Evolutionary conservation across 2,797 vertebrate genomes (phyloP).

Genomic region (Ceryle rudis): DNA sequence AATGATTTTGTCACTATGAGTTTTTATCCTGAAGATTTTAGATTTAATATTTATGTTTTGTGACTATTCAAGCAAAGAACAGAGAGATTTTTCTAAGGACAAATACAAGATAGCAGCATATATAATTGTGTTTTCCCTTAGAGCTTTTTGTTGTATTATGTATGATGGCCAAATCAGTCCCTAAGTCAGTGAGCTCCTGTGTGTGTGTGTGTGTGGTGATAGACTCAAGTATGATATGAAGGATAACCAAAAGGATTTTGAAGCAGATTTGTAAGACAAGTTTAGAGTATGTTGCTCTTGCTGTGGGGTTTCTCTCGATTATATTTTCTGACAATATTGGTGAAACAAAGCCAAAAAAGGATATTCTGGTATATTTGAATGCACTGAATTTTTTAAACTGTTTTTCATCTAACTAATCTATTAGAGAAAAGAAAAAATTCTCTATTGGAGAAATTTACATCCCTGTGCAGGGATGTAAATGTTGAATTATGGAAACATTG

Average conservation of each 20-base stretch:
- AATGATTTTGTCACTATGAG: background rate
- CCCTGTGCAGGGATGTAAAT: background rate
- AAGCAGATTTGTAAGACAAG: background rate
- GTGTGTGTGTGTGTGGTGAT: fast-evolving
- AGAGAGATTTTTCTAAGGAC: constrained; percentile 5
- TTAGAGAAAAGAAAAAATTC: background rate
- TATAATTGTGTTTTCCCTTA: background rate
- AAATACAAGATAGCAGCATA: background rate
- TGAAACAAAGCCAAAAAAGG: background rate
- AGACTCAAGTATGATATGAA: background rate
- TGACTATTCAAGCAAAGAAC: background rate
- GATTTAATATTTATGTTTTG: constrained; percentile 14
- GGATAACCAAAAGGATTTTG: background rate
- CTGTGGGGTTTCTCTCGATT: background rate
- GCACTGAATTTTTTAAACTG: background rate
- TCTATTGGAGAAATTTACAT: no score
- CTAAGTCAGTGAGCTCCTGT: background rate
- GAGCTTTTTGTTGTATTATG: background rate
- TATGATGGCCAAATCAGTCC: background rate
- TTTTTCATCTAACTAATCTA: background rate
- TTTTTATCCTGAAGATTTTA: background rate
- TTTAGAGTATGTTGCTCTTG: background rate
- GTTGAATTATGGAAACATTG: background rate
- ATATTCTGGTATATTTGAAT: background rate
- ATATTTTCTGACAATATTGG: background rate